Evolutionary conservation across 2,888 invertebrate genomes (phyloP).

Genomic region (Pterobdella sp.): DNA sequence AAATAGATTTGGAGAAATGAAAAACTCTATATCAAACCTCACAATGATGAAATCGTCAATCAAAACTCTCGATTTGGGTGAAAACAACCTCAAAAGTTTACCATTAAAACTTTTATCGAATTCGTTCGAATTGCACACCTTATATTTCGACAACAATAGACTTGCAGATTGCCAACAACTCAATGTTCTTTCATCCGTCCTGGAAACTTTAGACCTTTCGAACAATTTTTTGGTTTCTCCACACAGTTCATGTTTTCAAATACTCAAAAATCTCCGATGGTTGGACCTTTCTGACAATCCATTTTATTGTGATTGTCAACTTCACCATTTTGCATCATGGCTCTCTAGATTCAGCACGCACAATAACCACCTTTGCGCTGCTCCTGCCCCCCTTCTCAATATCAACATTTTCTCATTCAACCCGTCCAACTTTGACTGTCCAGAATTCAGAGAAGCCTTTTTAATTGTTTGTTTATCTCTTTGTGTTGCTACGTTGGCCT

Average conservation of each 20-base stretch:
- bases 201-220: slow-evolving; percentile 31
- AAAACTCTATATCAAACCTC: slow-evolving; percentile 21
- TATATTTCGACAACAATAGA: slow-evolving; percentile 28
- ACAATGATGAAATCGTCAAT: slow-evolving; percentile 28
- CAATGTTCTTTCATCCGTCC: not conserved
- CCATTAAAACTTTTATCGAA: slow-evolving; percentile 26
- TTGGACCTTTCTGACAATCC: slow-evolving; percentile 31
- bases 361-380: slow-evolving; percentile 23
- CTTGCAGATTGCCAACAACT: slow-evolving; percentile 28
- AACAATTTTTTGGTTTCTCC: slow-evolving; percentile 29
- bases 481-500: not conserved
- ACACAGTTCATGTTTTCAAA: slow-evolving; percentile 23
- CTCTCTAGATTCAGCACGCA: not conserved
- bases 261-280: slow-evolving; percentile 17
- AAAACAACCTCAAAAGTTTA: slow-evolving; percentile 27
- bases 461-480: slow-evolving; percentile 10
- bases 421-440: slow-evolving; percentile 28
- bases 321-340: slow-evolving; percentile 20
- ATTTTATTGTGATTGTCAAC: slow-evolving; percentile 27
- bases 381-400: slow-evolving; percentile 12
- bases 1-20: slow-evolving; percentile 29
- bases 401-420: slow-evolving; percentile 22
- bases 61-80: slow-evolving; percentile 29
- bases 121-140: slow-evolving; percentile 25
- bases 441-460: slow-evolving; percentile 17